phyloP scores from a whole-genome alignment of 1,140 invertebrate species.

The Parapsyche elsis region DNA sequence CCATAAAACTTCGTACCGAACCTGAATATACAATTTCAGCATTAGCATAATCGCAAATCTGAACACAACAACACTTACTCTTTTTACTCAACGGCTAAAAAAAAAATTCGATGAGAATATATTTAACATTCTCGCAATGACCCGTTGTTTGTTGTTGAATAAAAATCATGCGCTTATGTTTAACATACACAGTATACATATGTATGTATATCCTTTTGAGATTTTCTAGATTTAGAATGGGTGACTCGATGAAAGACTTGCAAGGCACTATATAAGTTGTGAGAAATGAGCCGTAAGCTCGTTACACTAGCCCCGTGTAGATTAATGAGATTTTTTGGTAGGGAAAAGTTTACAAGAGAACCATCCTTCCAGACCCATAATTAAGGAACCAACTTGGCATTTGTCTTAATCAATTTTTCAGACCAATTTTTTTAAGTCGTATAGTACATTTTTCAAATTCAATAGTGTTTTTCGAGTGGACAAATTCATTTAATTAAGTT shows the following conservation, averaged over 20 bases:
- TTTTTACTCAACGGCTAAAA: not conserved
- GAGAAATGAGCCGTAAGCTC: conserved; percentile 36
- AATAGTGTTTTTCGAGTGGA: too few relatives aligned
- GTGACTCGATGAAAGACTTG: not conserved
- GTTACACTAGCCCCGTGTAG: conserved; percentile 34
- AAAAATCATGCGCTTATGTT: not conserved
- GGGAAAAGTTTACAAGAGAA: conserved; percentile 37
- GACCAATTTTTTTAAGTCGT: not conserved
- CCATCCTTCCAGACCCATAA: conserved; percentile 21
- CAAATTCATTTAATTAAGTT: too few relatives aligned
- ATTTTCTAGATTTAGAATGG: too few relatives aligned
- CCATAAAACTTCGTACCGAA: conserved; percentile 24
- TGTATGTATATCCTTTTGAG: too few relatives aligned
- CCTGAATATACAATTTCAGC: conserved; percentile 28
- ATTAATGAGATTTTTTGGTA: conserved; percentile 37
- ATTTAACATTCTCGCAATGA: not conserved
- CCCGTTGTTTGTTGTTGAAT: not conserved
- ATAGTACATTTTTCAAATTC: too few relatives aligned
- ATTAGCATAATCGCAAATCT: conserved; percentile 32
- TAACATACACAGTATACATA: too few relatives aligned
- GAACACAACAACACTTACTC: not conserved
- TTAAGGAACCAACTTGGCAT: conserved; percentile 35
- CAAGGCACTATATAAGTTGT: not conserved
- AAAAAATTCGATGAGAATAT: conserved; percentile 12
- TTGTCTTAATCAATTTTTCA: conserved; percentile 42